These are phyloP conservation scores for Dexiosoma caninum DNA, from an alignment of 2,888 invertebrate genomes.

Conservation along the genomic window DNA sequence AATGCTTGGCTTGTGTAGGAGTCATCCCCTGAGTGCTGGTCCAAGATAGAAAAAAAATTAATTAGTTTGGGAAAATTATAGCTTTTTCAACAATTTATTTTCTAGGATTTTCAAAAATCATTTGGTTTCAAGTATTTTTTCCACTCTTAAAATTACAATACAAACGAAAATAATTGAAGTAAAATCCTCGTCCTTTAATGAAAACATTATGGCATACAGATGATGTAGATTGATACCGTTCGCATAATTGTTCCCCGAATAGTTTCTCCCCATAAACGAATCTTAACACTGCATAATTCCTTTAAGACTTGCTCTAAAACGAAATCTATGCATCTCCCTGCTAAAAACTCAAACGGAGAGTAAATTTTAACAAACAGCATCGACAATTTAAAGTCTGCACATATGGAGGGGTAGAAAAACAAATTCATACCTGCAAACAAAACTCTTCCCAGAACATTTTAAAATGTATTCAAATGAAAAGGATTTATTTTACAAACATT, in stretches of 20 bases:
- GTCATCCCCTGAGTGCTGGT: no score
- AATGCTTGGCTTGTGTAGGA: no score
- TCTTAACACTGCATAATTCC: background rate
- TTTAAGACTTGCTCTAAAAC: background rate
- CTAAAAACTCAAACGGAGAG: background rate
- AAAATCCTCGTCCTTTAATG: no score
- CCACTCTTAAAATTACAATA: no score
- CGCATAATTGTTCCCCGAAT: background rate
- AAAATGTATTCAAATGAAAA: background rate
- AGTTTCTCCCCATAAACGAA: background rate
- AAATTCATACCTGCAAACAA: background rate
- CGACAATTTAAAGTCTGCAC: constrained; percentile 10
- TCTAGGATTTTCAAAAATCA: no score
- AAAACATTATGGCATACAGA: no score
- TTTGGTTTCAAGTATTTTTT: no score
- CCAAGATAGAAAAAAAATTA: no score
- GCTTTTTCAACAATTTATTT: no score
- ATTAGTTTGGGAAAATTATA: no score
- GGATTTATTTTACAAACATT: constrained; percentile 46
- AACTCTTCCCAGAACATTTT: constrained; percentile 51
- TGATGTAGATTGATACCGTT: no score
- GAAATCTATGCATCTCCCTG: background rate
- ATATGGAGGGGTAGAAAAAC: constrained; percentile 34
- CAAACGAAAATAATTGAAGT: no score
- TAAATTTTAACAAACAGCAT: background rate